Evolutionary conservation across 2,797 vertebrate genomes (phyloP).

Genomic region (Agapornis canus): DNA sequence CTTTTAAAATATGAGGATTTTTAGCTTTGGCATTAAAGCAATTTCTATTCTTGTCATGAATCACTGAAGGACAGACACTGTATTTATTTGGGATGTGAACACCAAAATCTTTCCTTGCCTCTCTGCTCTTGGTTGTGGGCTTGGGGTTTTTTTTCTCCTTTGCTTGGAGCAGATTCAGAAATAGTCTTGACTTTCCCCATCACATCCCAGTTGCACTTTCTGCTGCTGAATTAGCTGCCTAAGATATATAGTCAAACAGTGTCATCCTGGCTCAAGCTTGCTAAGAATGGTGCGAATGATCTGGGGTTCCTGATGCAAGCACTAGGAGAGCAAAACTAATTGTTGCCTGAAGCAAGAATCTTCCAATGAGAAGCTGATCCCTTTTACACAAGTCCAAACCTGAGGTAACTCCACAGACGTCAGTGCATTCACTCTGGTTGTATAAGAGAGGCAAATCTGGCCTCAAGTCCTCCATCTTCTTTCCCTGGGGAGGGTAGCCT

Average conservation of each 20-base stretch:
- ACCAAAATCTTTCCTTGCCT: background rate
- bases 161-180: background rate
- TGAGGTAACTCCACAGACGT: background rate
- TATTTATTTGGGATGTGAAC: background rate
- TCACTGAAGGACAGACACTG: background rate
- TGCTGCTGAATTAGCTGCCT: background rate
- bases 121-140: background rate
- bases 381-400: conserved; percentile 36
- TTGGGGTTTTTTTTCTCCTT: background rate
- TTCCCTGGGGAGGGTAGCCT: background rate
- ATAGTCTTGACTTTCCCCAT: background rate
- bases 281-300: background rate
- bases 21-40: background rate
- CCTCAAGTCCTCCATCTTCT: background rate
- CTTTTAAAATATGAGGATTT: background rate
- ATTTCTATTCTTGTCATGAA: conserved; percentile 2
- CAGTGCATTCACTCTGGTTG: background rate
- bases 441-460: background rate
- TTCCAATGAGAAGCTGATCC: conserved; percentile 21
- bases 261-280: background rate
- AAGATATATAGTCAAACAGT: background rate
- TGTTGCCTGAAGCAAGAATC: conserved; percentile 24
- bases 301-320: background rate
- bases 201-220: background rate
- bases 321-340: conserved; percentile 28